Percentiles rank a stretch among this genome's conserved stretches.
phyloP scores from a whole-genome alignment of 2,888 invertebrate genomes.

The Cremastobaeus sp. region DNA sequence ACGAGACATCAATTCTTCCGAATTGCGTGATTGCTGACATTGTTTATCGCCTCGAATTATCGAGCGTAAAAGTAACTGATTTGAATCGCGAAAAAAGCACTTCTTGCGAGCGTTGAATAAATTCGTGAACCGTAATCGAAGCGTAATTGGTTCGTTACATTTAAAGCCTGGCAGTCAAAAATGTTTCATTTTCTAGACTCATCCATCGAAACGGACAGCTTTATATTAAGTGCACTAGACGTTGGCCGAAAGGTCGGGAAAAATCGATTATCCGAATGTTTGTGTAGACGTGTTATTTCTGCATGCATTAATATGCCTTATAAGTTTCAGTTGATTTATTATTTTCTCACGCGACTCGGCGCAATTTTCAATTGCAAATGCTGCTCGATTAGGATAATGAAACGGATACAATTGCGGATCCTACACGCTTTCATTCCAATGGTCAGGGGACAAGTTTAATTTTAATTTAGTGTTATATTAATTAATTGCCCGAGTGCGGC shows the following conservation, averaged over 20 bases:
- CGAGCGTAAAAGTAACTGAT: no score
- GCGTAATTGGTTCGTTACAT: constrained; percentile 13
- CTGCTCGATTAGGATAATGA: no score
- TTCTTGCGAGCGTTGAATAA: constrained; percentile 11
- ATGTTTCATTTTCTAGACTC: constrained; percentile 27
- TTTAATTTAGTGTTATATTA: constrained; percentile 12
- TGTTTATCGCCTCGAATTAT: no score
- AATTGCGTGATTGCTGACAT: no score
- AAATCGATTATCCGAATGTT: constrained; percentile 56
- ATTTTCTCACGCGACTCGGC: constrained; percentile 22
- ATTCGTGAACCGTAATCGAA: constrained; percentile 29
- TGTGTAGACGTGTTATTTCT: constrained; percentile 48
- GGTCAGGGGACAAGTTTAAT: constrained; percentile 24
- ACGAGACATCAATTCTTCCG: no score
- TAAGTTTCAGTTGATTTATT: constrained; percentile 36
- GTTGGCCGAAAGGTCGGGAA: constrained; percentile 54
- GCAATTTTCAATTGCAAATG: constrained; percentile 20
- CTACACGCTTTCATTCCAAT: constrained; percentile 35
- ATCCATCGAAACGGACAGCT: constrained; percentile 44
- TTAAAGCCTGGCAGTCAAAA: constrained; percentile 25
- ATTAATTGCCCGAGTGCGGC: no score
- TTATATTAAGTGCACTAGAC: constrained; percentile 38
- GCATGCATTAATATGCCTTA: constrained; percentile 53
- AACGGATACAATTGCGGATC: no score
- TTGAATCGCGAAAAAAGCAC: no score